Percentiles rank a stretch among this genome's conserved stretches.
phyloP scores from a whole-genome alignment of 2,888 invertebrate genomes.

The Nomada lathburiana region DNA sequence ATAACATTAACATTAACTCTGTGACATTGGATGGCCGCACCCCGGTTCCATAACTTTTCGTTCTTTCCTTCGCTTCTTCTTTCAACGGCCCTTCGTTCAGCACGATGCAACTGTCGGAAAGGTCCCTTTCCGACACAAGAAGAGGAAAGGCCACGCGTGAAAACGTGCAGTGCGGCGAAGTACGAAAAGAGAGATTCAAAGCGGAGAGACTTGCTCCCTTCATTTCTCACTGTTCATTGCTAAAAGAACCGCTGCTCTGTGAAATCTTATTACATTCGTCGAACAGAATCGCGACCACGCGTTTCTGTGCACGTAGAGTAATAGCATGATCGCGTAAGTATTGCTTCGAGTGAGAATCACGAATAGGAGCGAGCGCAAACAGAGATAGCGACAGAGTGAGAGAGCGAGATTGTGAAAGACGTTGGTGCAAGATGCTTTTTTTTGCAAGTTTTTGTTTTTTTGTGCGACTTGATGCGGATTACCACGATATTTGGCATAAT shows the following conservation, averaged over 20 bases:
- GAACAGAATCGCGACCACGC: too few relatives aligned
- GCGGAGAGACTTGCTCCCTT: background rate
- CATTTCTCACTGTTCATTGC: background rate
- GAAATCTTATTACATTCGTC: background rate
- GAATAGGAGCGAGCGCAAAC: background rate
- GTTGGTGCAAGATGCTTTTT: conserved; percentile 41
- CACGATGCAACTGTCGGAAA: background rate
- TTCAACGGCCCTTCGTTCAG: too few relatives aligned
- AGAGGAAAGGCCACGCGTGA: background rate
- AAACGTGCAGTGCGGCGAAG: conserved; percentile 31
- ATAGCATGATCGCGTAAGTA: too few relatives aligned
- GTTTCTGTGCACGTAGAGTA: too few relatives aligned
- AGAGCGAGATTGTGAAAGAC: background rate
- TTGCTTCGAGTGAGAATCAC: background rate
- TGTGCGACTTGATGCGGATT: conserved; percentile 71
- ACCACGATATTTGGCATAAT: conserved; percentile 82
- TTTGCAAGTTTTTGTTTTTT: background rate
- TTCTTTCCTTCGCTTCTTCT: background rate
- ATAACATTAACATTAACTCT: too few relatives aligned
- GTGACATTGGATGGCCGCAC: too few relatives aligned
- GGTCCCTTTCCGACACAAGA: too few relatives aligned
- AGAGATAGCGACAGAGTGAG: background rate
- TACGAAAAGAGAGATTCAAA: background rate
- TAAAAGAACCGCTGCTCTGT: background rate
- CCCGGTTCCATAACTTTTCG: too few relatives aligned